Conservation (phyloP, 35 echinoderm and acorn worm species). For the Lytechinus variegatus region DNA sequence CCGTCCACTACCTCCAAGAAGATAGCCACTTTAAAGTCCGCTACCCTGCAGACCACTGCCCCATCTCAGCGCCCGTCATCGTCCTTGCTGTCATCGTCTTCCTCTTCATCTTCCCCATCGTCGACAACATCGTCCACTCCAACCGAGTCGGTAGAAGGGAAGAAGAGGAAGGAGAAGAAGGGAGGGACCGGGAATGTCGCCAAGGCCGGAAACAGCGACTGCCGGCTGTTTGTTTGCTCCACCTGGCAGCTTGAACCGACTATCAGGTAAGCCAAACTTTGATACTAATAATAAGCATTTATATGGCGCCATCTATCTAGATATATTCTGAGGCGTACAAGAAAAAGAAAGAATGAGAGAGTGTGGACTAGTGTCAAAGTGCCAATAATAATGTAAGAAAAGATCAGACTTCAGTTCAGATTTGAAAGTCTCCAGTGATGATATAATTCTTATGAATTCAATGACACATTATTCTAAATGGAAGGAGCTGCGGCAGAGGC, state of each 20-base stretch:
- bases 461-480: too few species aligned
- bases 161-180: conserved; percentile 24
- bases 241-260: conserved; percentile 98
- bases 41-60: background rate
- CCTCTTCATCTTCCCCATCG: conserved; percentile 32
- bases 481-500: too few species aligned
- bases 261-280: conserved; percentile 67
- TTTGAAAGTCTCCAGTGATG: too few species aligned
- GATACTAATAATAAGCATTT: too few species aligned
- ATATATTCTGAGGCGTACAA: too few species aligned
- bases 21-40: background rate
- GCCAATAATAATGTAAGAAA: too few species aligned
- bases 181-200: background rate
- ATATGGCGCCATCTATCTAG: too few species aligned
- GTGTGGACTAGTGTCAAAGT: too few species aligned
- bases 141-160: background rate
- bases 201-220: background rate
- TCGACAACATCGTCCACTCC: background rate
- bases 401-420: too few species aligned
- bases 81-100: background rate
- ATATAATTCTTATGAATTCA: too few species aligned
- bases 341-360: too few species aligned
- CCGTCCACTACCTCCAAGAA: background rate
- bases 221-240: conserved; percentile 80
- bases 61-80: background rate